phyloP scores from a whole-genome alignment of 2,113 vertebrate genomes.

The Pedionomus torquatus region DNA sequence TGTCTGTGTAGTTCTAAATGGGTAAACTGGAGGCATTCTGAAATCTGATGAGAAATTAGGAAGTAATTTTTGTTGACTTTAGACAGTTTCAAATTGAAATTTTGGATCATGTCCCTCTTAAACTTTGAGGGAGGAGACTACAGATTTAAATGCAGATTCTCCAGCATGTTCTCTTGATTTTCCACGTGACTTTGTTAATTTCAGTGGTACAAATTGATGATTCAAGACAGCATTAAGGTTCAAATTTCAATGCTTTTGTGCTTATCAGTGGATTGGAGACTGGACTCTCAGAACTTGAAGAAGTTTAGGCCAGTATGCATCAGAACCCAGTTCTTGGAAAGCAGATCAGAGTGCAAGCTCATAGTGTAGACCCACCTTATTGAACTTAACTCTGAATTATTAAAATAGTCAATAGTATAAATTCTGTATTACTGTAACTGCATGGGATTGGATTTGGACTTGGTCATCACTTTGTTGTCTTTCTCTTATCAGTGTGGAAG shows the following conservation, averaged over 20 bases:
- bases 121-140: background rate
- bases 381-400: background rate
- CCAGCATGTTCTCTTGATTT: background rate
- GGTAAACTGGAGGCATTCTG: background rate
- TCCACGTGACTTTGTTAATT: background rate
- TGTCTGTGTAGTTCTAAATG: background rate
- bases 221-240: background rate
- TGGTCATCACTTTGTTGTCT: background rate
- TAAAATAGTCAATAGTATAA: background rate
- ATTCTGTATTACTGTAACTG: background rate
- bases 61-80: background rate
- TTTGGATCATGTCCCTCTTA: background rate
- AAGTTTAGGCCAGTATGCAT: background rate
- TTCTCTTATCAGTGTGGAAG: slow-evolving; percentile 84
- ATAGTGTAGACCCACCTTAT: background rate
- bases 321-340: background rate
- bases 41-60: background rate
- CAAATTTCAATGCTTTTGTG: background rate
- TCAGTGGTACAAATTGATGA: background rate
- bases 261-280: background rate
- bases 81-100: background rate
- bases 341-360: background rate
- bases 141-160: background rate
- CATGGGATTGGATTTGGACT: background rate
- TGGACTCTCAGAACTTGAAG: background rate